Conservation (phyloP, 2,797 vertebrate species). For the Chelmon rostratus region DNA sequence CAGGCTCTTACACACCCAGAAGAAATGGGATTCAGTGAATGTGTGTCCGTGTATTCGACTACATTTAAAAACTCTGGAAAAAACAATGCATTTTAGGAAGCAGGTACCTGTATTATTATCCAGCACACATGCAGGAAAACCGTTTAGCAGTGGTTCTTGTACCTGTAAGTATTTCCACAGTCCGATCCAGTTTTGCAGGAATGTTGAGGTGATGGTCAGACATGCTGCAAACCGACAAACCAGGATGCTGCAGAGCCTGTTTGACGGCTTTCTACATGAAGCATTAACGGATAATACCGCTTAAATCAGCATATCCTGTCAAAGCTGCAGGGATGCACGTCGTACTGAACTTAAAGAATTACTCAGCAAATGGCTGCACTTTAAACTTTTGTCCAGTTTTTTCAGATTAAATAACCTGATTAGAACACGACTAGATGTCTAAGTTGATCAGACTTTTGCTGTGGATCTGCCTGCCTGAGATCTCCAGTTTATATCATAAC, state of each 20-base stretch:
- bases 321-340: slow-evolving; percentile 8
- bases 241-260: slow-evolving; percentile 21
- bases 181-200: background rate
- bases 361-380: slow-evolving; percentile 33
- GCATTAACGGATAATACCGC: slow-evolving; percentile 21
- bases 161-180: background rate
- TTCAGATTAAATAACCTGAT: slow-evolving; percentile 48
- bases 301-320: slow-evolving; percentile 45
- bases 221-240: slow-evolving; percentile 1
- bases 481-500: too few relatives aligned
- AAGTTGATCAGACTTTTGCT: too few relatives aligned
- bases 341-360: slow-evolving; percentile 9
- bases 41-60: slow-evolving; percentile 29
- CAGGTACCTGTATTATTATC: background rate
- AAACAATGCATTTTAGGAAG: slow-evolving; percentile 1
- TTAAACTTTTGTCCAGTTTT: slow-evolving; percentile 41
- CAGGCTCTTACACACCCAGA: background rate
- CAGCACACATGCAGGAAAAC: background rate
- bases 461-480: too few relatives aligned
- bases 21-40: slow-evolving; percentile 11
- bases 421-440: slow-evolving; percentile 1
- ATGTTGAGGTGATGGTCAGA: slow-evolving; percentile 24
- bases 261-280: slow-evolving; percentile 31
- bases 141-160: background rate
- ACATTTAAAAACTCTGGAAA: too few relatives aligned